These are phyloP conservation scores for Dendroctonus valens DNA, from an alignment of 1,140 invertebrate genomes.

Conservation along the genomic window DNA sequence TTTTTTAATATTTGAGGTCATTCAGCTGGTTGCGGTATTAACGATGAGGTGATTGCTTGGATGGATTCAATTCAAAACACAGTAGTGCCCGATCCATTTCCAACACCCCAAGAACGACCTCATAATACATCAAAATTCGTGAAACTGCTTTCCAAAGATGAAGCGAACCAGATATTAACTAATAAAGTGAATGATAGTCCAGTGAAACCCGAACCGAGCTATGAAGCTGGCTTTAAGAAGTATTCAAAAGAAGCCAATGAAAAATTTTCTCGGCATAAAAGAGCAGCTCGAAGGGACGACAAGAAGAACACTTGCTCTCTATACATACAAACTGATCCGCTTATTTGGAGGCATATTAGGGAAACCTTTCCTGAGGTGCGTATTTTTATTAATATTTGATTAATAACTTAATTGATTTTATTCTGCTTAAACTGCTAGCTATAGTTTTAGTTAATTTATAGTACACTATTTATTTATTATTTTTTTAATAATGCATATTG, in stretches of 20 bases:
- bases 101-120: constrained; percentile 38
- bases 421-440: no score
- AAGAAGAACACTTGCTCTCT: constrained; percentile 87
- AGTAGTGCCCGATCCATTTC: constrained; percentile 62
- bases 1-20: constrained; percentile 53
- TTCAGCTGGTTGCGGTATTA: constrained; percentile 82
- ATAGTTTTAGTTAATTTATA: no score
- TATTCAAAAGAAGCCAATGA: constrained; percentile 68
- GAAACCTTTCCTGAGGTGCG: constrained; percentile 65
- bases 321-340: constrained; percentile 96
- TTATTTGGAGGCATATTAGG: constrained; percentile 91
- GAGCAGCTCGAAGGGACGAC: constrained; percentile 55
- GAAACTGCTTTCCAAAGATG: neutral
- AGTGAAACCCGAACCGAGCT: constrained; percentile 7
- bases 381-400: no score
- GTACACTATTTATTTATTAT: no score
- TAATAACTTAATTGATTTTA: no score
- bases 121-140: constrained; percentile 22
- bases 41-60: constrained; percentile 82
- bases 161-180: constrained; percentile 1
- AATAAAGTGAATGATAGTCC: neutral
- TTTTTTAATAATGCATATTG: no score
- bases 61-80: constrained; percentile 92
- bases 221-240: constrained; percentile 54
- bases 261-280: constrained; percentile 49